Evolutionary conservation across 2,888 invertebrate genomes (phyloP).

Genomic region (Lapara coniferarum): DNA sequence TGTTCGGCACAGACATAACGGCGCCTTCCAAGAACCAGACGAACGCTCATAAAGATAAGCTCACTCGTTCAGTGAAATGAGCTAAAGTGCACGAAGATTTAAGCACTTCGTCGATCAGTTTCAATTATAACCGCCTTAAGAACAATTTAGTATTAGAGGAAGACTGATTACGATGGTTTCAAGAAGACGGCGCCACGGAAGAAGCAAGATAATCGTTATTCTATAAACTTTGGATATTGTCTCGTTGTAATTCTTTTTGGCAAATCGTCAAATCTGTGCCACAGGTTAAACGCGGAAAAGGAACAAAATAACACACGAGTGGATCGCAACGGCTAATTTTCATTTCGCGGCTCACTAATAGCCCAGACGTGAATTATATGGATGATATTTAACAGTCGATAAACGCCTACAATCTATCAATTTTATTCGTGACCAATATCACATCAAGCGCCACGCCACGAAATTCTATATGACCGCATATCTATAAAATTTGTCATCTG

Average conservation of each 20-base stretch:
- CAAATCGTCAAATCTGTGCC: conserved; percentile 10
- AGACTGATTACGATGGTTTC: conserved; percentile 13
- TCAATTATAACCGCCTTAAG: conserved; percentile 13
- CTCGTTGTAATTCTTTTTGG: conserved; percentile 16
- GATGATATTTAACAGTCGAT: conserved; percentile 38
- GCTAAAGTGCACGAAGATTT: conserved; percentile 37
- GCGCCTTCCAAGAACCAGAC: conserved; percentile 60
- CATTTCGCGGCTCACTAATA: conserved; percentile 30
- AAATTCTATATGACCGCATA: conserved; percentile 51
- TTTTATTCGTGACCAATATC: conserved; percentile 42
- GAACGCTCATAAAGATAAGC: conserved; percentile 64
- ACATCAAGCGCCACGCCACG: conserved; percentile 38
- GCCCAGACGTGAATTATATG: conserved; percentile 37
- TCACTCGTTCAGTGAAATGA: conserved; percentile 46
- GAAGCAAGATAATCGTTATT: conserved; percentile 5
- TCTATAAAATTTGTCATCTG: conserved; percentile 60
- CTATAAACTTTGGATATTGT: not conserved
- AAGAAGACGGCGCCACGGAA: not conserved
- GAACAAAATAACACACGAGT: conserved; percentile 32
- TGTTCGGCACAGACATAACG: conserved; percentile 56
- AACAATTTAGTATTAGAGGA: conserved; percentile 3
- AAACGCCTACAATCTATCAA: conserved; percentile 38
- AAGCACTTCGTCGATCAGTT: conserved; percentile 20
- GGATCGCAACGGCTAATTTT: conserved; percentile 6
- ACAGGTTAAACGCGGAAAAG: not conserved